phyloP scores from a whole-genome alignment of 2,888 invertebrate species.

The Lydus trimaculatus region DNA sequence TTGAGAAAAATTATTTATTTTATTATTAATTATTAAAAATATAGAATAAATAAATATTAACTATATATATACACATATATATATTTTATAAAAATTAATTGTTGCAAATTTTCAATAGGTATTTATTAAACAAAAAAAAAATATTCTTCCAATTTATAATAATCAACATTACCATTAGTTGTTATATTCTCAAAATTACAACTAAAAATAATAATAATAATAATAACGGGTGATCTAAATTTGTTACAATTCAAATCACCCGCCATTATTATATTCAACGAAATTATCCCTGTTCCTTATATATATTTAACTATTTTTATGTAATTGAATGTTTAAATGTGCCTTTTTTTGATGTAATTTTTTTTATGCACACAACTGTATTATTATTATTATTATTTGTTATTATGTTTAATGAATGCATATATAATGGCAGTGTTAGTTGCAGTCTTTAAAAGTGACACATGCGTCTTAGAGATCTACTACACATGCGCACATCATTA shows the following conservation, averaged over 20 bases:
- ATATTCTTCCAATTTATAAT: constrained; percentile 11
- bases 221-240: constrained; percentile 12
- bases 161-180: neutral
- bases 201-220: constrained; percentile 1
- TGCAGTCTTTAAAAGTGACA: too few relatives aligned
- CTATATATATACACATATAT: constrained; percentile 11
- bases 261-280: too few relatives aligned
- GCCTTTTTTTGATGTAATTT: constrained; percentile 31
- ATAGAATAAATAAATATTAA: constrained; percentile 17
- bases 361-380: too few relatives aligned
- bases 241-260: neutral
- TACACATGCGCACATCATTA: too few relatives aligned
- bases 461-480: too few relatives aligned
- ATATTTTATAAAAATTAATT: constrained; percentile 28
- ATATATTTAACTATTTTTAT: constrained; percentile 22
- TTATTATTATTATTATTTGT: too few relatives aligned
- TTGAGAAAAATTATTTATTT: constrained; percentile 26
- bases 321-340: constrained; percentile 33
- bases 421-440: neutral
- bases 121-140: neutral
- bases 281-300: too few relatives aligned
- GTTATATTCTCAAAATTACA: too few relatives aligned
- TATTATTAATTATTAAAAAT: constrained; percentile 23
- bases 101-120: neutral
- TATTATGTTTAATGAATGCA: too few relatives aligned